A percentile compares a stretch with the other conserved stretches of the same genome.
Evolutionary conservation across 2,888 invertebrate species (phyloP).

Genomic region (Idaea straminata): DNA sequence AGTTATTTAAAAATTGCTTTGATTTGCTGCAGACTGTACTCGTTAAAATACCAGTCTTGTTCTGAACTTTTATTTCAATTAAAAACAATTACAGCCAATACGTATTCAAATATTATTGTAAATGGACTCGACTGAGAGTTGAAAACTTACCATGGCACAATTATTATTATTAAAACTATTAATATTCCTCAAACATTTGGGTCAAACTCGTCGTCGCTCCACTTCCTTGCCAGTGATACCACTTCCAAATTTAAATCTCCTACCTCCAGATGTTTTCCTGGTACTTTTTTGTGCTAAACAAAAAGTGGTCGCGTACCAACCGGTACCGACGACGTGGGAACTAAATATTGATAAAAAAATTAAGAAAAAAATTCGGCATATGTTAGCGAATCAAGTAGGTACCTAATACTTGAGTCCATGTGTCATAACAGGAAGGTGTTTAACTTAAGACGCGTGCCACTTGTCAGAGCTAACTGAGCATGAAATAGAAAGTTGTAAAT

Average conservation of each 20-base stretch:
- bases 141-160: neutral
- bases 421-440: constrained; percentile 68
- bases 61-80: too few species aligned
- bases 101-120: too few species aligned
- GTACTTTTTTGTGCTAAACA: constrained; percentile 49
- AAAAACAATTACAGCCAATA: too few species aligned
- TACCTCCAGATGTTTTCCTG: constrained; percentile 69
- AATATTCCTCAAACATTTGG: neutral
- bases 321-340: constrained; percentile 57
- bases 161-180: neutral
- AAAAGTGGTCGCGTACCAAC: constrained; percentile 59
- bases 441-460: constrained; percentile 66
- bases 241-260: constrained; percentile 62
- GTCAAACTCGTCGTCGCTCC: constrained; percentile 18
- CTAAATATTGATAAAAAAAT: constrained; percentile 24
- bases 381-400: constrained; percentile 52
- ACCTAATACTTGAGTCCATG: constrained; percentile 39
- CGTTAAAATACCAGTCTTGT: too few species aligned
- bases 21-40: too few species aligned
- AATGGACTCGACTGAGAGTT: too few species aligned
- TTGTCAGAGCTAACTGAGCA: constrained; percentile 36
- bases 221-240: constrained; percentile 11
- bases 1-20: too few species aligned
- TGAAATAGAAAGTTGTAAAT: neutral
- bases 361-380: constrained; percentile 55